Evolutionary conservation across 2,113 vertebrate species (phyloP), one percentile per base, ranked within the genome.

Genomic region (Nansenia antarctica): DNA sequence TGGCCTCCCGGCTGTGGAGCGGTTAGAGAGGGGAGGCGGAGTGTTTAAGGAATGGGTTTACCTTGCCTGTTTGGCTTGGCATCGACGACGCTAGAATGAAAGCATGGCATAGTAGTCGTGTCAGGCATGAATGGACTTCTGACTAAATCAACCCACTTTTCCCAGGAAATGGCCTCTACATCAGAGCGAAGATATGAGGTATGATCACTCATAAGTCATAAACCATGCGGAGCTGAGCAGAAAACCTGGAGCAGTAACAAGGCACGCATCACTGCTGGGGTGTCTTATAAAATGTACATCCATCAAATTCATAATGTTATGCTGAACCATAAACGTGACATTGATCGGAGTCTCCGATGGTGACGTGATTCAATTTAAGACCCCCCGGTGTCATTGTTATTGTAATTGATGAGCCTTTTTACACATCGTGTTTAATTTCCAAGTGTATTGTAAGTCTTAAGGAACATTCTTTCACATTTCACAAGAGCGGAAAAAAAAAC

Each of bases 21-120:
- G 63, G 68, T 3, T 5, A 76, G 70, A 62, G 45, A 76, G 76
- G 14, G 22, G 61, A 64, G 65, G 76, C 65, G 55, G 64, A 59
- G 52, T 70, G 55, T 65, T 49, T 63, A 59, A 67, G 73, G 60
- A 62, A 78, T 80, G 67, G 72, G 81, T 84, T 87, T 84, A 78
- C 88, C 86, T 85, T 70, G 77, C 79, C 80, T 90, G 88, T 90
- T 91, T 88, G 80, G 39, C 45, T 89, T 89, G 89, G 88, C 86
- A 31, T 73, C 32, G 53, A 61, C 0, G 7, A 78, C 58, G 15
- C 73, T 72, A 62, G 77, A 73, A 49, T 14, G 68, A 65, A 60
- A 81, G 81, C 69, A 15, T 49, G 71, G 79, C 45, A 39, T 26
- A 32, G 74, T 77, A 26, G 68, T 68, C 12, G 55, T 15, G 79